Percentiles rank a stretch among this genome's conserved stretches.
phyloP scores from a whole-genome alignment of 1,140 invertebrate genomes.

The Drosophila sucinea region DNA sequence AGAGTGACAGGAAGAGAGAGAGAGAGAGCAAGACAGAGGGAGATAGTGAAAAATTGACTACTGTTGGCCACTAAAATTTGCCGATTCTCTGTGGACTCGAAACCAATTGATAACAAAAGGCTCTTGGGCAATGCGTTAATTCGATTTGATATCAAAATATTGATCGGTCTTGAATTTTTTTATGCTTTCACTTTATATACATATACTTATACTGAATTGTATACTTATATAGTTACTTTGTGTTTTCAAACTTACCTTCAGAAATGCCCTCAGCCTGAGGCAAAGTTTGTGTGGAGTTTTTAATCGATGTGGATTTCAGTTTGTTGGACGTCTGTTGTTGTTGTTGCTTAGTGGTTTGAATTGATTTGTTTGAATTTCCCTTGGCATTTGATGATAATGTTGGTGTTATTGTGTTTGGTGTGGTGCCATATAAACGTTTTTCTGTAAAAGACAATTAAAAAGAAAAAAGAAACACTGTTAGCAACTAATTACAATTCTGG shows the following conservation, averaged over 20 bases:
- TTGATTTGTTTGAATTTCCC: conserved; percentile 36
- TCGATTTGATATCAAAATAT: conserved; percentile 46
- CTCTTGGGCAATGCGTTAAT: conserved; percentile 50
- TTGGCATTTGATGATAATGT: conserved; percentile 23
- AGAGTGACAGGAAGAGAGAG: background rate
- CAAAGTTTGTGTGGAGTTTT: conserved; percentile 31
- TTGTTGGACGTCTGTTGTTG: conserved; percentile 12
- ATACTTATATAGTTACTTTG: conserved; percentile 15
- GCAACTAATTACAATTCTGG: too few relatives aligned
- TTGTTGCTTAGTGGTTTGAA: conserved; percentile 33
- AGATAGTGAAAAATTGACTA: background rate
- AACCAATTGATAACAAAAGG: conserved; percentile 39
- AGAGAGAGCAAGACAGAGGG: background rate
- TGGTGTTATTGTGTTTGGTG: conserved; percentile 6
- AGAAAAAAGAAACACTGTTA: background rate
- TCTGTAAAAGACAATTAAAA: conserved; percentile 39
- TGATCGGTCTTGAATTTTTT: conserved; percentile 50
- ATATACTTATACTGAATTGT: conserved; percentile 7
- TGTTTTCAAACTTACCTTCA: conserved; percentile 56
- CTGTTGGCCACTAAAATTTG: conserved; percentile 21
- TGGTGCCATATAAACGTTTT: conserved; percentile 52
- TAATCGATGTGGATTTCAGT: conserved; percentile 40
- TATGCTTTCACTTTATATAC: conserved; percentile 60
- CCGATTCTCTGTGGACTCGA: conserved; percentile 11
- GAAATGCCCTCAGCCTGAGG: conserved; percentile 31